Evolutionary conservation across 2,888 invertebrate species (phyloP).

Genomic region (Sepioteuthis lessoniana): DNA sequence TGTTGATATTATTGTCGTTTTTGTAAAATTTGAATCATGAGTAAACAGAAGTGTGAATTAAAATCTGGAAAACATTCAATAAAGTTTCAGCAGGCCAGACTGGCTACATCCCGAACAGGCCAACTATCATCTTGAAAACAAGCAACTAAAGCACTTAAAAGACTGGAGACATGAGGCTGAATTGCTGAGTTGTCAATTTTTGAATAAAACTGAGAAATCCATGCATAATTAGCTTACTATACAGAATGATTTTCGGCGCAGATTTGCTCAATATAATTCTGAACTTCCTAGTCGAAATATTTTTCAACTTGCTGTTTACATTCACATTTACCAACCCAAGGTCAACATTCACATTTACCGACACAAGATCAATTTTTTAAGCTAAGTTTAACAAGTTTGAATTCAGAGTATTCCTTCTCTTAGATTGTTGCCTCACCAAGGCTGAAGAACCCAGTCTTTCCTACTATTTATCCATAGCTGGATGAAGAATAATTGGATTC

Average conservation of each 20-base stretch:
- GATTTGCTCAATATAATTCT: slow-evolving; percentile 77
- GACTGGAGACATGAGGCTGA: slow-evolving; percentile 74
- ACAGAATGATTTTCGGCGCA: slow-evolving; percentile 79
- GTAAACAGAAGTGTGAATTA: too few species aligned
- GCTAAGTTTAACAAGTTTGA: too few species aligned
- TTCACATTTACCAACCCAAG: too few species aligned
- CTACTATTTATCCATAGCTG: too few species aligned
- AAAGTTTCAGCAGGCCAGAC: slow-evolving; percentile 78
- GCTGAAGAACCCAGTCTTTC: too few species aligned
- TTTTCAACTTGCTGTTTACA: slow-evolving; percentile 76
- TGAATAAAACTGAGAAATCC: slow-evolving; percentile 78
- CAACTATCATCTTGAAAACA: slow-evolving; percentile 79
- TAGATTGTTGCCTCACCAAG: too few species aligned
- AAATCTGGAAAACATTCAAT: slow-evolving; percentile 77
- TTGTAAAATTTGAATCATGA: too few species aligned
- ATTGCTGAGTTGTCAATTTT: slow-evolving; percentile 75
- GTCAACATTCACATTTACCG: too few species aligned
- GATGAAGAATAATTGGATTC: too few species aligned
- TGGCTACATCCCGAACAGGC: slow-evolving; percentile 79
- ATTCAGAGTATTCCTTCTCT: too few species aligned
- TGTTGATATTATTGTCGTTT: too few species aligned
- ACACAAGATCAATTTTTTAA: too few species aligned
- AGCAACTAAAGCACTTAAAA: slow-evolving; percentile 76
- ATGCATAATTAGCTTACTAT: slow-evolving; percentile 78
- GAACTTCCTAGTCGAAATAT: slow-evolving; percentile 75